Evolutionary conservation across 2,113 vertebrate species (phyloP).

Genomic region (Capreolus pygargus): DNA sequence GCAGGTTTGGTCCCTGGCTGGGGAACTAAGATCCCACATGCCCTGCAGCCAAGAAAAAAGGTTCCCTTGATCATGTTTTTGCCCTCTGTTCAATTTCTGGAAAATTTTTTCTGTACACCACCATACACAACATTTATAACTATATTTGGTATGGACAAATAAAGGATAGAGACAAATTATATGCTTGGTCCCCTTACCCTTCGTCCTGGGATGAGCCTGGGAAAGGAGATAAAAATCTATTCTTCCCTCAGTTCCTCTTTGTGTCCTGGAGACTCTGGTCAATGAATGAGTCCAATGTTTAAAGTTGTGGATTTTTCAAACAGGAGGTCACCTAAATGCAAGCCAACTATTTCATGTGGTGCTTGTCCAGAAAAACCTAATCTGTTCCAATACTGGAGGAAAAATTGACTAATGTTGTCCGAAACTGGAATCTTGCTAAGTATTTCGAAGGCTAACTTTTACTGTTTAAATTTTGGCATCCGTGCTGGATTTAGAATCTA

Average conservation of each 20-base stretch:
- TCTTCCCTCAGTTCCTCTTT: not conserved
- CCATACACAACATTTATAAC: not conserved
- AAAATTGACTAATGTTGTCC: not conserved
- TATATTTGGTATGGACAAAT: not conserved
- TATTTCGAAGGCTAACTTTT: slow-evolving; percentile 18
- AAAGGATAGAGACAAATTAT: not conserved
- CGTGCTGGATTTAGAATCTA: slow-evolving; percentile 6
- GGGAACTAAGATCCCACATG: not conserved
- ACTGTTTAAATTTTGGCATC: not conserved
- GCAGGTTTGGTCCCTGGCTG: not conserved
- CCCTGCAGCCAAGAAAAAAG: not conserved
- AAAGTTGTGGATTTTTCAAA: slow-evolving; percentile 11
- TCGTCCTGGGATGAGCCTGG: not conserved
- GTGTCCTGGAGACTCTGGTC: not conserved
- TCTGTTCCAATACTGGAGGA: not conserved
- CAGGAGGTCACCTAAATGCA: slow-evolving; percentile 14
- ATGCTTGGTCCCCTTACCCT: not conserved
- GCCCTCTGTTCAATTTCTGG: not conserved
- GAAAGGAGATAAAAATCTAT: not conserved
- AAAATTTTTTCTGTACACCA: not conserved
- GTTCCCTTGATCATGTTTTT: not conserved
- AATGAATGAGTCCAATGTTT: not conserved
- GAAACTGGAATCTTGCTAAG: not conserved
- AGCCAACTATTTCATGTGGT: slow-evolving; percentile 31
- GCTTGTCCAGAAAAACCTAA: not conserved